Conservation (phyloP, 2,888 invertebrate genomes). For the Corbicula japonica region DNA sequence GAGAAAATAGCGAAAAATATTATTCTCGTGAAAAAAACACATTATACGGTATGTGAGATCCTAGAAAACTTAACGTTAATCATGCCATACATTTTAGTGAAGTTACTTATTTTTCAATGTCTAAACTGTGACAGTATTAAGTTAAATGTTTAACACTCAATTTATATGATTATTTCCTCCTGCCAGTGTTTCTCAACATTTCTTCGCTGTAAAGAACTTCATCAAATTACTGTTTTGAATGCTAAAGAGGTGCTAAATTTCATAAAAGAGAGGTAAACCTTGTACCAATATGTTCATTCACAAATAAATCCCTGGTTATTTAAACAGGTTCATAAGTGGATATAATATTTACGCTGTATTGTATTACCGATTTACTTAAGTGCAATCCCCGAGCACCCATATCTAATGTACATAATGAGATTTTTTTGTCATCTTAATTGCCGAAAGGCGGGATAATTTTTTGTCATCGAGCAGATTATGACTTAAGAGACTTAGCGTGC, state of each 20-base stretch:
- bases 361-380: constrained; percentile 25
- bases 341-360: constrained; percentile 34
- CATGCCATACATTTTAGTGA: too few species aligned
- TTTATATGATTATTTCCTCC: too few species aligned
- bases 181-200: too few species aligned
- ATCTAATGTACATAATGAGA: constrained; percentile 30
- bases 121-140: too few species aligned
- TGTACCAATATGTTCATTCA: constrained; percentile 35
- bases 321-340: constrained; percentile 13
- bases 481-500: constrained; percentile 17
- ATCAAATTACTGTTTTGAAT: constrained; percentile 5
- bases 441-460: constrained; percentile 46
- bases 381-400: constrained; percentile 28
- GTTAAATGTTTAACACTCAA: too few species aligned
- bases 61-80: too few species aligned
- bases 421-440: constrained; percentile 33
- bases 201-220: constrained; percentile 14
- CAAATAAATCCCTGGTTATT: constrained; percentile 21
- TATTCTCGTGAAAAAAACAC: too few species aligned
- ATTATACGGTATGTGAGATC: too few species aligned
- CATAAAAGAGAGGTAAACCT: constrained; percentile 11
- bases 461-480: constrained; percentile 30
- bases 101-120: too few species aligned
- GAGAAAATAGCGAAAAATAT: too few species aligned
- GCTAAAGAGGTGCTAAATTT: constrained; percentile 22